These are phyloP conservation scores for Bucco capensis DNA, from an alignment of 2,113 vertebrate genomes.

Conservation along the genomic window DNA sequence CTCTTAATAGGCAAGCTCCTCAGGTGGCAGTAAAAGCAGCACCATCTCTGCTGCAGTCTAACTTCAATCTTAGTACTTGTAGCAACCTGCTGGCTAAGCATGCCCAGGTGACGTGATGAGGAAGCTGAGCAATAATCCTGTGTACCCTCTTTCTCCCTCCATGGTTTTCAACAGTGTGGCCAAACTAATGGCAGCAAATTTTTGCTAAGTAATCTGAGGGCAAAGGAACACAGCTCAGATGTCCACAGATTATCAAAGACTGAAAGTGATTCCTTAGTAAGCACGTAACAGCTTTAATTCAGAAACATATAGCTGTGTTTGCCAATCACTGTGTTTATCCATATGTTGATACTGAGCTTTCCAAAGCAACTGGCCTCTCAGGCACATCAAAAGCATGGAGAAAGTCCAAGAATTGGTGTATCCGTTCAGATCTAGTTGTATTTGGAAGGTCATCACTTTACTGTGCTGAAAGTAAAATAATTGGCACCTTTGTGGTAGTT, in stretches of 20 bases:
- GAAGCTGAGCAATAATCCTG: not conserved
- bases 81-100: not conserved
- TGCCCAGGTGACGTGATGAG: accelerated
- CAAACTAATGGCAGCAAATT: not conserved
- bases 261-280: not conserved
- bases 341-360: not conserved
- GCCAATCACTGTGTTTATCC: not conserved
- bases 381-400: not conserved
- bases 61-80: not conserved
- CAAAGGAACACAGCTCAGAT: not conserved
- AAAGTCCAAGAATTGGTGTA: not conserved
- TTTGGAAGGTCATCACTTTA: not conserved
- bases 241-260: not conserved
- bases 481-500: not conserved
- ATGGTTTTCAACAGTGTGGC: not conserved
- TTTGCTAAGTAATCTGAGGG: not conserved
- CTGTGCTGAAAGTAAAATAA: not conserved
- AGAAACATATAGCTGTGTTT: not conserved
- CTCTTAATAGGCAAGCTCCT: not conserved
- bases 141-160: accelerated
- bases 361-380: not conserved
- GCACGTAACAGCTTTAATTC: not conserved
- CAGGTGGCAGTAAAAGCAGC: not conserved
- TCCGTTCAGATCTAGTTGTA: not conserved
- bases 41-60: not conserved